phyloP scores from a whole-genome alignment of 2,888 invertebrate genomes.

The Caenorhabditis doughertyi region DNA sequence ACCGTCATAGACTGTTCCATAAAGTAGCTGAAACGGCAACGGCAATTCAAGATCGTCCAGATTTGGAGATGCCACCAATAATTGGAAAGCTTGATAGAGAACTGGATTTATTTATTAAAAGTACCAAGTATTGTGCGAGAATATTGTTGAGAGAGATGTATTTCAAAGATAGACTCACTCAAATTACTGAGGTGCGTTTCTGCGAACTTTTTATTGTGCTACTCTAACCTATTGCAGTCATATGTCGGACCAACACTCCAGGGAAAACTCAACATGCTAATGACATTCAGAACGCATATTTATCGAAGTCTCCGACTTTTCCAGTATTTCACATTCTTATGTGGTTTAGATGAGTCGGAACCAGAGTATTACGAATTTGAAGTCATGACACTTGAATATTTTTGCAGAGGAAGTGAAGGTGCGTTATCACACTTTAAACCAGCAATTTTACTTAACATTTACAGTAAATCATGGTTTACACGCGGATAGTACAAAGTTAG shows the following conservation, averaged over 20 bases:
- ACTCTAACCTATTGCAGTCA: neutral
- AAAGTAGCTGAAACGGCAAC: conserved; percentile 12
- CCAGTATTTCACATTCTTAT: neutral
- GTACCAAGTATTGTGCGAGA: neutral
- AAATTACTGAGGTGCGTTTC: neutral
- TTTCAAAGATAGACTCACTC: neutral
- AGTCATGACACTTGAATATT: neutral
- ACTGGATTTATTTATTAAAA: neutral
- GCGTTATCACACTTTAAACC: too few species aligned
- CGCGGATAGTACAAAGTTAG: neutral
- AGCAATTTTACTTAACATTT: too few species aligned
- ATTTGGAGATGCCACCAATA: neutral
- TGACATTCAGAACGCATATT: neutral
- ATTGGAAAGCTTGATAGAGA: neutral
- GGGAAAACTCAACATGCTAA: conserved; percentile 10
- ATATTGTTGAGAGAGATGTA: neutral
- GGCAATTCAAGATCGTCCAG: neutral
- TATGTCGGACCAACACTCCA: neutral
- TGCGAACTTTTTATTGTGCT: neutral
- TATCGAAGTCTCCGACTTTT: neutral
- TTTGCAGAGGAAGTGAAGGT: conserved; percentile 9
- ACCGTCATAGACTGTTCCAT: neutral
- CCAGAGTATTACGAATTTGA: conserved; percentile 17
- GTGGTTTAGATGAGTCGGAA: neutral
- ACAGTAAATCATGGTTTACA: too few species aligned